phyloP scores from a whole-genome alignment of 2,888 invertebrate genomes.

The Leptarthrus brevirostris region DNA sequence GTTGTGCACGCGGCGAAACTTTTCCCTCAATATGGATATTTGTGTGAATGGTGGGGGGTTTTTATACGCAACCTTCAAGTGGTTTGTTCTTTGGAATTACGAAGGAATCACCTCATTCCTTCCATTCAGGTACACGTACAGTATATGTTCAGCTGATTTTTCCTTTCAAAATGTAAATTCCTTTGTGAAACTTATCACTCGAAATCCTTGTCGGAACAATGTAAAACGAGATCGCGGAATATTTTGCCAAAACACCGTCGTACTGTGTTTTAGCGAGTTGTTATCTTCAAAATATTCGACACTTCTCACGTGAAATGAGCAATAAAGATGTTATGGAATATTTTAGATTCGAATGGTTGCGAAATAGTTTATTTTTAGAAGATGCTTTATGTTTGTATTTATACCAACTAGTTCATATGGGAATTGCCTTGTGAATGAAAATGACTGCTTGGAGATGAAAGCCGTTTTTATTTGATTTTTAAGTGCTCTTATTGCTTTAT shows the following conservation, averaged over 20 bases:
- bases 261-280: background rate
- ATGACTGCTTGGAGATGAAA: no score
- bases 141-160: constrained; percentile 22
- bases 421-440: no score
- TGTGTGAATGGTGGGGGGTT: background rate
- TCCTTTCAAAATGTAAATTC: constrained; percentile 31
- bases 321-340: constrained; percentile 27
- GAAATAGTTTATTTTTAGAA: constrained; percentile 21
- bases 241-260: background rate
- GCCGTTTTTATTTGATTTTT: no score
- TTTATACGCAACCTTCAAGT: background rate
- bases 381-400: background rate
- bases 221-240: background rate
- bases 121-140: background rate
- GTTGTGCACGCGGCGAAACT: background rate
- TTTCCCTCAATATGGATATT: background rate
- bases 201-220: background rate
- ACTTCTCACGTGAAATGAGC: constrained; percentile 9
- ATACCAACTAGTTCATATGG: background rate
- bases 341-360: constrained; percentile 8
- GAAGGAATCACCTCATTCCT: background rate
- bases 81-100: constrained; percentile 20
- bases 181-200: constrained; percentile 40
- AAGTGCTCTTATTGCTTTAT: no score
- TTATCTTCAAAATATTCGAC: constrained; percentile 8